Evolutionary conservation across 1,140 invertebrate genomes (phyloP), one percentile per base, ranked within the genome.

Genomic region (Harpegnathos saltator): DNA sequence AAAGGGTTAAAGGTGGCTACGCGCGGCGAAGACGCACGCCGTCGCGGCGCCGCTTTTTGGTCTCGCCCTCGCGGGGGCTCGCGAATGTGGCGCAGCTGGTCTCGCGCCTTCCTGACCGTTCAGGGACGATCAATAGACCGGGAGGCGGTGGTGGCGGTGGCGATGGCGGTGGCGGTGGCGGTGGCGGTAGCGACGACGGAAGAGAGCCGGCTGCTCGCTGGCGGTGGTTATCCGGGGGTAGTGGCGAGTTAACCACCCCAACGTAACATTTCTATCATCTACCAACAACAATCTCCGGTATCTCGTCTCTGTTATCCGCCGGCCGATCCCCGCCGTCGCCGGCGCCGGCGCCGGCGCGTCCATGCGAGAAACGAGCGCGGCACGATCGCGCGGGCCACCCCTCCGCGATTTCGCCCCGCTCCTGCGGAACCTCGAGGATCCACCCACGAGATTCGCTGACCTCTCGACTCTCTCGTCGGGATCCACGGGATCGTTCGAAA

Each of bases 101-200:
- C 74, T 88, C 71, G 74, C 85, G 66, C 83, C 77, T 81, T 82
- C 80, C 82, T 71, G 72, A 58, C 73, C 68, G 54, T 75, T 85
- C 81, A 63, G 65, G 85, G 82, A 62, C 89, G 90, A 91, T 91
- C 89, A 91, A 90, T 91, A 91, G 82, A 82, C 81, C 59, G 87
- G 85, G 83, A 85, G 82, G 78, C 50, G 80, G 80, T 54, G 72
- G 85, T 65, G 83, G 72, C 81, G 88, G 75, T 33, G 65, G 22
- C 14, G 15, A 1, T 71, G 72, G 77, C 72, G 72, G 84, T 50
- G 66, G 68, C 29, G 82, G 77, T 48, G 80, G 80, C 62, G 72
- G 81, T 65, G 83, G 72, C 81, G 88, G 66, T 38, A 44, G 17
- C 14, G 17, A 1, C 71, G 38, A 11, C 3, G 38, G 9, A 44